Evolutionary conservation across 2,113 vertebrate genomes (phyloP), one percentile per base, ranked within the genome.

Genomic region (Eudorcas thomsonii): DNA sequence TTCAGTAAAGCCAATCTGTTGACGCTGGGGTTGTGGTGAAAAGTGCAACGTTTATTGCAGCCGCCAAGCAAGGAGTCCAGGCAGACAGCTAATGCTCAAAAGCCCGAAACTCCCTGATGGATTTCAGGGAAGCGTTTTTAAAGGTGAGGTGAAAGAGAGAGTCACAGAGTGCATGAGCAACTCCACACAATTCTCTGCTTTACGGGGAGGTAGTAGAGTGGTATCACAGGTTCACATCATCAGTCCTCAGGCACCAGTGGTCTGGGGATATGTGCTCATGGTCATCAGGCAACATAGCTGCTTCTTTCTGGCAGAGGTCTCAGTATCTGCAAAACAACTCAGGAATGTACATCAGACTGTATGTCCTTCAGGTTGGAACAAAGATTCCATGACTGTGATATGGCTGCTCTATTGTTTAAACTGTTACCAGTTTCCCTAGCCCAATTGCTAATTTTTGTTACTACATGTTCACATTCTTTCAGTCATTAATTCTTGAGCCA

Each of bases 11-110:
- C 43, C 77, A 30, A 17, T 30, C 26, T 78, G 30, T 78, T 16
- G 7, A 16, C 0, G 0, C 4, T 23, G 11, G 4, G 14, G 74
- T 28, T 30, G 77, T 78, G 14, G 14, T 10, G 14, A 78, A 78
- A 78, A 30, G 43, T 5, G 14, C 74, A 48, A 16, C 3, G 4
- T 30, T 78, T 78, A 48, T 30, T 17, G 7, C 14, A 48, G 43
- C 25, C 1, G 0, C 43, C 43, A 48, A 48, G 77, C 77, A 78
- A 78, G 43, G 43, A 28, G 14, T 78, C 43, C 7, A 48, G 74
- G 77, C 25, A 28, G 77, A 45, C 43, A 48, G 77, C 77, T 78
- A 48, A 78, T 5, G 26, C 14, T 48, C 77, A 78, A 10, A 78
- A 78, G 43, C 14, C 7, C 77, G 2, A 45, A 48, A 48, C 14